Conservation (phyloP, 1,140 invertebrate species). For the Papilio dardanus region DNA sequence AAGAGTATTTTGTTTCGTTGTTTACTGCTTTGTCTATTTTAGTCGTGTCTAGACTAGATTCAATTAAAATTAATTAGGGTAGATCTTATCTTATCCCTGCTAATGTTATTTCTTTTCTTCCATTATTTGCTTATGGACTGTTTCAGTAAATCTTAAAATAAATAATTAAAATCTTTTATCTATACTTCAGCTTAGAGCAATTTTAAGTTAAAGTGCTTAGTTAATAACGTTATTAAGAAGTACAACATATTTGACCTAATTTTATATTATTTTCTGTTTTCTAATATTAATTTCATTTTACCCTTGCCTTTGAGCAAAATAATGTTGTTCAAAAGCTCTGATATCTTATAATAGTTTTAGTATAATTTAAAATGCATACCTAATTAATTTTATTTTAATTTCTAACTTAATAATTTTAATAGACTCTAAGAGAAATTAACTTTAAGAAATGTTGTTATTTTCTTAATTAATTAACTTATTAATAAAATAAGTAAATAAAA, state of each 20-base stretch:
- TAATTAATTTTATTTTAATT: background rate
- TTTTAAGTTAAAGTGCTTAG: background rate
- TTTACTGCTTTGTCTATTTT: slow-evolving; percentile 10
- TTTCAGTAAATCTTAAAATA: background rate
- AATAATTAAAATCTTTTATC: background rate
- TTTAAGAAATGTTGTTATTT: background rate
- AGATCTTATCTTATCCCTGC: slow-evolving; percentile 17
- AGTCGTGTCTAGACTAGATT: slow-evolving; percentile 23
- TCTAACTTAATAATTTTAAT: too few species aligned
- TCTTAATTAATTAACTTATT: background rate
- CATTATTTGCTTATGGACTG: background rate
- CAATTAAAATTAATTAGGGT: slow-evolving; percentile 25
- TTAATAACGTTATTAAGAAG: background rate
- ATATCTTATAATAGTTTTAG: background rate
- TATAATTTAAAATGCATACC: background rate
- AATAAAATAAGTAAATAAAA: background rate
- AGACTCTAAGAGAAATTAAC: background rate
- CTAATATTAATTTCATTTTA: background rate
- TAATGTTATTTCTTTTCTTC: background rate
- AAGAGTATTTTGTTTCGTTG: background rate
- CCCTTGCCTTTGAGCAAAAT: background rate
- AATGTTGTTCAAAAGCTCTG: background rate
- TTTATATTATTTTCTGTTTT: background rate
- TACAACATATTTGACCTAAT: background rate
- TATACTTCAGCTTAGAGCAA: background rate